Conservation (phyloP, 2,113 vertebrate genomes). For the Emydocephalus ijimae region DNA sequence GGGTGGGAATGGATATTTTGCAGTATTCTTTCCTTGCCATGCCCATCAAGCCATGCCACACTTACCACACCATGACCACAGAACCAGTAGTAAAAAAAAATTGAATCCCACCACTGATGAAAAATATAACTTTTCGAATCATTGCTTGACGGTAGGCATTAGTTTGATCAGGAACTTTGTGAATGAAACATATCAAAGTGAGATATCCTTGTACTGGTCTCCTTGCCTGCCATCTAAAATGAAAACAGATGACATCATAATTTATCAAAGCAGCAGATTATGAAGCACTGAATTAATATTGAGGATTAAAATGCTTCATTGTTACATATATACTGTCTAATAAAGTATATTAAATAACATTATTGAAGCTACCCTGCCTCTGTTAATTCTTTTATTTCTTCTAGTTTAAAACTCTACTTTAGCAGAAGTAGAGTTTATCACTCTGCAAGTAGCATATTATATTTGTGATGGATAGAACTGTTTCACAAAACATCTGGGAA, state of each 20-base stretch:
- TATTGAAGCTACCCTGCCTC: not conserved
- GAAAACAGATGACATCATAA: not conserved
- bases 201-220: not conserved
- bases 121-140: not conserved
- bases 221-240: not conserved
- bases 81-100: no score
- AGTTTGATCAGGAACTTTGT: not conserved
- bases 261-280: not conserved
- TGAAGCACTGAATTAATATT: not conserved
- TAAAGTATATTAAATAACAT: not conserved
- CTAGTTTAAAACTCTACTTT: not conserved
- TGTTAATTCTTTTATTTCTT: not conserved
- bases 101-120: no score
- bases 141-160: not conserved
- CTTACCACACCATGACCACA: no score
- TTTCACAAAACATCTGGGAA: not conserved
- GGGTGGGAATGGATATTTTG: no score
- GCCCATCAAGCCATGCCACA: no score
- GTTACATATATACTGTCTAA: conserved; percentile 7
- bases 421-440: not conserved
- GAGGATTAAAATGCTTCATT: conserved; percentile 29
- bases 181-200: not conserved
- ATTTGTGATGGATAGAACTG: not conserved
- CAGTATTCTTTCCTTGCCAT: no score
- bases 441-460: no score